phyloP scores from a whole-genome alignment of 1,140 invertebrate genomes.

The Tachypleus tridentatus region DNA sequence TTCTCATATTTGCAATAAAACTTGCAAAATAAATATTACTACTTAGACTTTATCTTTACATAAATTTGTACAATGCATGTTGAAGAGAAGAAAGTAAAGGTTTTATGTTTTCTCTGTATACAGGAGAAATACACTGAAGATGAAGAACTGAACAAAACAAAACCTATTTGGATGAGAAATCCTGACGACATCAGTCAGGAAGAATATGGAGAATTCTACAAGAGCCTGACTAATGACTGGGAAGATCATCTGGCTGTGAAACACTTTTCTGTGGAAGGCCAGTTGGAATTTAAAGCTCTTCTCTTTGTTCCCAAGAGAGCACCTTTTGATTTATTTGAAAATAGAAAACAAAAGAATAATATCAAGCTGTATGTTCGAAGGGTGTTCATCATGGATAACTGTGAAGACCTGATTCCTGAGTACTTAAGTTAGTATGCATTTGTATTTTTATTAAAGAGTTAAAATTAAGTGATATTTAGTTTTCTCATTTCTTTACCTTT shows the following conservation, averaged over 20 bases:
- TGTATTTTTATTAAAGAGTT: no score
- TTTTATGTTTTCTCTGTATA: no score
- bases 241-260: conserved; percentile 97
- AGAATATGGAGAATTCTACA: conserved; percentile 99
- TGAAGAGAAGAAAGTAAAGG: no score
- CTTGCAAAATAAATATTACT: no score
- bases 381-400: conserved; percentile 99
- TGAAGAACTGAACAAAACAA: conserved; percentile 98
- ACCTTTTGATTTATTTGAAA: conserved; percentile 96
- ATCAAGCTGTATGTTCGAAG: conserved; percentile 94
- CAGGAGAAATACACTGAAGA: conserved; percentile 92
- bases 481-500: no score
- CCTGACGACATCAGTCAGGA: conserved; percentile 95
- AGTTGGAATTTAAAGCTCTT: conserved; percentile 91
- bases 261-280: conserved; percentile 97
- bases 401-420: conserved; percentile 95
- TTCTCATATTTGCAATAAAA: no score
- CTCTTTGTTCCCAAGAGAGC: conserved; percentile 88
- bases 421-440: conserved; percentile 51
- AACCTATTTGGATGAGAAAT: conserved; percentile 97
- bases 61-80: no score
- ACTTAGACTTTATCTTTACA: no score
- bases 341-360: conserved; percentile 96
- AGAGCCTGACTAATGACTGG: conserved; percentile 96
- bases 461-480: no score